Evolutionary conservation across 2,797 vertebrate genomes (phyloP).

Genomic region (Argentina silus): DNA sequence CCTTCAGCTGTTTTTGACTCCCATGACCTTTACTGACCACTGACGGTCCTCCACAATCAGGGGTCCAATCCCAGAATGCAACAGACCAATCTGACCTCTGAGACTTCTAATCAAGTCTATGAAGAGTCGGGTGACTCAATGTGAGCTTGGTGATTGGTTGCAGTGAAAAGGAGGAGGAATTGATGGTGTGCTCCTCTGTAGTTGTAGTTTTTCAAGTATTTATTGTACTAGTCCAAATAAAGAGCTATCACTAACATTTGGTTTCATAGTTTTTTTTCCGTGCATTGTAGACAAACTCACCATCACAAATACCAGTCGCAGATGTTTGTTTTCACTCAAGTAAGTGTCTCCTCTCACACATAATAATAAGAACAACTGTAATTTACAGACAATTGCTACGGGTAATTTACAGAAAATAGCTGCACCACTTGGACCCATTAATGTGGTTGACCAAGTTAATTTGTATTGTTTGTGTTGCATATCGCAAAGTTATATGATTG

Average conservation of each 20-base stretch:
- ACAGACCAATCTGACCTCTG: slow-evolving; percentile 59
- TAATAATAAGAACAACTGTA: no score
- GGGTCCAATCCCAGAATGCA: slow-evolving; percentile 37
- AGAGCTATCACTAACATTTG: slow-evolving; percentile 51
- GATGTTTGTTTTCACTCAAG: neutral
- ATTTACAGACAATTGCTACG: no score
- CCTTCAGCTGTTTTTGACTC: slow-evolving; percentile 42
- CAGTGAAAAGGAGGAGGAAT: slow-evolving; percentile 49
- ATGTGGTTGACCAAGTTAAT: no score
- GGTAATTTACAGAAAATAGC: no score
- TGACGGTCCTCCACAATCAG: slow-evolving; percentile 34
- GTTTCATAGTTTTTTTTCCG: slow-evolving; percentile 9
- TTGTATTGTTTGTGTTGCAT: no score
- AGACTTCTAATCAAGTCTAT: slow-evolving; percentile 70
- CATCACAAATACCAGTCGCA: neutral
- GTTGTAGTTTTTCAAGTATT: slow-evolving; percentile 66
- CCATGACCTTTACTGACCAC: slow-evolving; percentile 38
- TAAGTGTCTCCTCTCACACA: no score
- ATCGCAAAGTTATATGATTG: no score
- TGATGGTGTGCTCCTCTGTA: slow-evolving; percentile 41
- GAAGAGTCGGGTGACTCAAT: slow-evolving; percentile 66
- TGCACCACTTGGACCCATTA: no score
- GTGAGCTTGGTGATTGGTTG: slow-evolving; percentile 39
- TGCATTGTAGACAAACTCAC: neutral
- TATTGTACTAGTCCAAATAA: slow-evolving; percentile 74